A percentile compares a stretch with the other conserved stretches of the same genome.
These are phyloP conservation scores for Tamandua tetradactyla DNA, from an alignment of 2,797 vertebrate species.

Conservation along the genomic window DNA sequence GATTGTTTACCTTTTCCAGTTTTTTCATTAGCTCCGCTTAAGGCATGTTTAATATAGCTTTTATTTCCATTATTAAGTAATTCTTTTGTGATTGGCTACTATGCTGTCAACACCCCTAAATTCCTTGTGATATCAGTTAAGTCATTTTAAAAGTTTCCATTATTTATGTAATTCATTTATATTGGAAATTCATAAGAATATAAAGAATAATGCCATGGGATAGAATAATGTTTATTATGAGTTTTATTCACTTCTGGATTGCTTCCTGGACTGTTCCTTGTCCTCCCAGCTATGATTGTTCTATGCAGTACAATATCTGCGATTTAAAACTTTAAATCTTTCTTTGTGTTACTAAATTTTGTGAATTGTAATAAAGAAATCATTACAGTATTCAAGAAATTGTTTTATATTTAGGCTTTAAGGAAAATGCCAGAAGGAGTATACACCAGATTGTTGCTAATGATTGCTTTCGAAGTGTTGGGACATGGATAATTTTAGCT, in stretches of 20 bases:
- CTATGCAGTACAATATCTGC: not conserved
- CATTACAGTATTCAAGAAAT: not conserved
- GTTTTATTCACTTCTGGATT: not conserved
- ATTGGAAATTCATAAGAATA: not conserved
- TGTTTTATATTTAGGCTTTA: not conserved
- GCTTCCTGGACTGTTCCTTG: not conserved
- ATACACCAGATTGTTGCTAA: not conserved
- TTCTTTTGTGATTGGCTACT: not conserved
- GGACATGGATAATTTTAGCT: not conserved
- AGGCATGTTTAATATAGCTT: not conserved
- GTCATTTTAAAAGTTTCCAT: not conserved
- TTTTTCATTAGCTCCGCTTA: not conserved
- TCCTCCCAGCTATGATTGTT: not conserved
- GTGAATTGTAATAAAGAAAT: not conserved
- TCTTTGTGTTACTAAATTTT: not conserved
- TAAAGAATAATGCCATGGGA: not conserved
- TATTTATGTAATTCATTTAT: not conserved
- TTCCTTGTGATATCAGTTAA: not conserved
- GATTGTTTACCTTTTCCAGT: not conserved
- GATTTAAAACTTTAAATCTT: not conserved
- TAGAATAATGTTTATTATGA: not conserved
- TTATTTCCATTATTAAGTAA: not conserved
- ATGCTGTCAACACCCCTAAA: no score
- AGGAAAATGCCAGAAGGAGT: not conserved
- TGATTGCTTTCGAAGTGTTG: not conserved